Conservation (phyloP, 2,113 vertebrate genomes). For the Carollia perspicillata region DNA sequence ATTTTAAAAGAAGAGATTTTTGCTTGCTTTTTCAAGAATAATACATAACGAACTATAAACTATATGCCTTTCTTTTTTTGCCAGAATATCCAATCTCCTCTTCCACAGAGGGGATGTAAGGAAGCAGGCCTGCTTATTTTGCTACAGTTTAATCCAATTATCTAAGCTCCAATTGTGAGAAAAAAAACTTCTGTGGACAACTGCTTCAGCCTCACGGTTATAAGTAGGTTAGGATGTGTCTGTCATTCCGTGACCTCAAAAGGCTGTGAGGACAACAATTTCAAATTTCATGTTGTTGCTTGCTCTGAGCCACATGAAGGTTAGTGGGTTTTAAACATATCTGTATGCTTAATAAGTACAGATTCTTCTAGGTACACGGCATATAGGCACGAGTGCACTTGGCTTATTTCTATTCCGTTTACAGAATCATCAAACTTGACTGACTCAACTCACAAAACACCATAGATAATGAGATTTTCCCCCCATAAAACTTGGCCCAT, state of each 20-base stretch:
- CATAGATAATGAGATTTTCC: neutral
- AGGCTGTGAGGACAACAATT: slow-evolving; percentile 42
- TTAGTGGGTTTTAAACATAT: slow-evolving; percentile 48
- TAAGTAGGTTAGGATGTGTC: slow-evolving; percentile 46
- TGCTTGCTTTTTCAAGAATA: slow-evolving; percentile 29
- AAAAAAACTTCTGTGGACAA: slow-evolving; percentile 8
- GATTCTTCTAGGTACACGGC: neutral
- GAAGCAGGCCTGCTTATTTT: slow-evolving; percentile 39
- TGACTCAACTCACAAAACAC: slow-evolving; percentile 15
- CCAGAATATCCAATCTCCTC: neutral
- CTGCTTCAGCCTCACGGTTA: neutral
- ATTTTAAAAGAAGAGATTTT: slow-evolving; percentile 35
- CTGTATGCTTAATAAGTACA: slow-evolving; percentile 15
- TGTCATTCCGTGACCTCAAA: slow-evolving; percentile 28
- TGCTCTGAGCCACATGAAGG: slow-evolving; percentile 15
- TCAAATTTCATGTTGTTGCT: slow-evolving; percentile 38
- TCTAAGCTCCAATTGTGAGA: slow-evolving; percentile 18
- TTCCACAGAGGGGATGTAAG: neutral
- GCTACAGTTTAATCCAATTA: slow-evolving; percentile 53
- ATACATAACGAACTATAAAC: neutral
- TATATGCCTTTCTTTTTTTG: neutral
- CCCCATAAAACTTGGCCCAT: neutral
- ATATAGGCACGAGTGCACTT: neutral
- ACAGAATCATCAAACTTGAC: slow-evolving; percentile 11
- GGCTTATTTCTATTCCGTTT: slow-evolving; percentile 27